phyloP scores from a whole-genome alignment of 2,888 invertebrate genomes.

The Gryllus longicercus region DNA sequence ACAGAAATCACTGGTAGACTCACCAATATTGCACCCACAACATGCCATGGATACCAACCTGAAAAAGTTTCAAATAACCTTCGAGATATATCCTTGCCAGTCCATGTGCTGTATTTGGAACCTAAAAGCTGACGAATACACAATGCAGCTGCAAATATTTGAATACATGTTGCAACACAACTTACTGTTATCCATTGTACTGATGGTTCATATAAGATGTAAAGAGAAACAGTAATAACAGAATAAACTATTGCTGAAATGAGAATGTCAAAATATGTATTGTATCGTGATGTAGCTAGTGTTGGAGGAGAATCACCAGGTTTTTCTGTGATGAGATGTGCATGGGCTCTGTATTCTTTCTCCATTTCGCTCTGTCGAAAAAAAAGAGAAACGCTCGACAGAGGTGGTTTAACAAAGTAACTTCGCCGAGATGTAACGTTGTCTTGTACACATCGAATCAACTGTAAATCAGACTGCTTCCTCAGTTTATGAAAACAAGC shows the following conservation, averaged over 20 bases:
- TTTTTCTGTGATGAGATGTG: conserved; percentile 68
- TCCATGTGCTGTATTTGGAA: conserved; percentile 24
- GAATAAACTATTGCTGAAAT: conserved; percentile 69
- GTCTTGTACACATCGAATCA: conserved; percentile 65
- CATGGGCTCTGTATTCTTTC: conserved; percentile 75
- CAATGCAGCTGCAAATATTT: conserved; percentile 45
- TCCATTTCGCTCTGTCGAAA: conserved; percentile 81
- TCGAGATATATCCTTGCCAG: conserved; percentile 27
- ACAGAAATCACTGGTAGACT: conserved; percentile 73
- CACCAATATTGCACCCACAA: conserved; percentile 76
- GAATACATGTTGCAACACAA: conserved; percentile 54
- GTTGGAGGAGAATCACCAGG: conserved; percentile 70
- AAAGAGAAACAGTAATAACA: conserved; percentile 40
- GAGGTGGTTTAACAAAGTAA: conserved; percentile 81
- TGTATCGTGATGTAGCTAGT: conserved; percentile 82
- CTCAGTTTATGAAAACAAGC: conserved; percentile 72
- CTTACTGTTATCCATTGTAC: conserved; percentile 45
- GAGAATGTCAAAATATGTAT: conserved; percentile 81
- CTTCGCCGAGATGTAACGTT: conserved; percentile 79
- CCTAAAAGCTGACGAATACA: conserved; percentile 37
- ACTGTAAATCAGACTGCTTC: conserved; percentile 83
- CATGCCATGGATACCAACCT: conserved; percentile 86
- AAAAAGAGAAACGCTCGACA: conserved; percentile 75
- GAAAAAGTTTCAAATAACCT: conserved; percentile 56
- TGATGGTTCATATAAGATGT: conserved; percentile 44